Conservation (phyloP, 2,797 vertebrate species). For the Amblyraja radiata region DNA sequence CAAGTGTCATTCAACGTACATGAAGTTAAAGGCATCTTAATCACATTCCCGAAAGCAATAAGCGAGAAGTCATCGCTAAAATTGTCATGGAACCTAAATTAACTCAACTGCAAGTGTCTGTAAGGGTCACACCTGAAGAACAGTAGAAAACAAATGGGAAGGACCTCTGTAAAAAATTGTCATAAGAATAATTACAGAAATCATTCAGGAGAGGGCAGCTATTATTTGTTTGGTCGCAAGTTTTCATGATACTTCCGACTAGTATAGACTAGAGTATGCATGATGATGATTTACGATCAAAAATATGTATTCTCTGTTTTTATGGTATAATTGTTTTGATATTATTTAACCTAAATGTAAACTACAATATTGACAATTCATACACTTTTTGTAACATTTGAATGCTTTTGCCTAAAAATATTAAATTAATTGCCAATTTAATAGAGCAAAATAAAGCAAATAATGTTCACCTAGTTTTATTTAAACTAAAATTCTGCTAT, state of each 20-base stretch:
- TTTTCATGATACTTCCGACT: not conserved
- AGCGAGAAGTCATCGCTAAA: not conserved
- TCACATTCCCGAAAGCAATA: not conserved
- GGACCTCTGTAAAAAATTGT: not conserved
- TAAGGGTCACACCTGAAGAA: not conserved
- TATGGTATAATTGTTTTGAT: not conserved
- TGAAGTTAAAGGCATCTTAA: not conserved
- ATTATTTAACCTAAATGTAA: not conserved
- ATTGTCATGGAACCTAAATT: not conserved
- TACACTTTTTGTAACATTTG: too few relatives aligned
- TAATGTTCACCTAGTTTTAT: not conserved
- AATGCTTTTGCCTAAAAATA: not conserved
- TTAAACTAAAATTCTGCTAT: not conserved
- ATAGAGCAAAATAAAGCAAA: not conserved
- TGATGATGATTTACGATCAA: not conserved
- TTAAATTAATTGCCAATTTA: not conserved
- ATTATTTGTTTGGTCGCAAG: too few relatives aligned
- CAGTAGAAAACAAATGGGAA: not conserved
- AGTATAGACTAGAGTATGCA: not conserved
- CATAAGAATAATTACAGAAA: not conserved
- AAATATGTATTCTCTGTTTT: not conserved
- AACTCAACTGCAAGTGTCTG: not conserved
- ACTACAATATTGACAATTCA: not conserved
- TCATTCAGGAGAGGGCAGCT: constrained; percentile 11
- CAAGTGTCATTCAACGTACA: too few relatives aligned